phyloP scores from a whole-genome alignment of 2,113 vertebrate species.

The Uria aalge region DNA sequence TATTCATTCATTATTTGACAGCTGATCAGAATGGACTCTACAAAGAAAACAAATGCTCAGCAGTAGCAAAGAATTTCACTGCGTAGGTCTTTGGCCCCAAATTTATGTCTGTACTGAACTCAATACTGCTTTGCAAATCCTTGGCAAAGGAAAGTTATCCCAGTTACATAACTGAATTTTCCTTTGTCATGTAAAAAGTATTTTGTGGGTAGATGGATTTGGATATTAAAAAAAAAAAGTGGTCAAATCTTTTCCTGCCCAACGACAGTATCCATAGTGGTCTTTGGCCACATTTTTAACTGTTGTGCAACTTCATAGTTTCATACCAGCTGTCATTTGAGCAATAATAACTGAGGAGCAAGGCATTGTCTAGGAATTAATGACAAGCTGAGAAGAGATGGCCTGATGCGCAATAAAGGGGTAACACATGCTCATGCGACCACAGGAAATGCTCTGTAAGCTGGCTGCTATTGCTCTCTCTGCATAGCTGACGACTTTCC shows the following conservation, averaged over 20 bases:
- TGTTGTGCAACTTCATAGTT: slow-evolving; percentile 23
- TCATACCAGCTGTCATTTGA: slow-evolving; percentile 53
- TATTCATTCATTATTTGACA: slow-evolving; percentile 14
- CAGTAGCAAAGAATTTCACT: slow-evolving; percentile 23
- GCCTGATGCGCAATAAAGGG: slow-evolving; percentile 24
- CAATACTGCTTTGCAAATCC: slow-evolving; percentile 12
- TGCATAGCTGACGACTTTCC: background rate
- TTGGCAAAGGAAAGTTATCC: slow-evolving; percentile 18
- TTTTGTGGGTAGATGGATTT: slow-evolving; percentile 52
- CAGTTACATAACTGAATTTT: slow-evolving; percentile 52
- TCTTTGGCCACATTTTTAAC: background rate
- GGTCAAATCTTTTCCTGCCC: background rate
- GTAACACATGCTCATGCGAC: background rate
- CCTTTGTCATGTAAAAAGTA: slow-evolving; percentile 56
- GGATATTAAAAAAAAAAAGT: background rate
- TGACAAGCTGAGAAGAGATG: slow-evolving; percentile 47
- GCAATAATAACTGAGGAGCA: slow-evolving; percentile 30
- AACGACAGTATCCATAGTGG: background rate
- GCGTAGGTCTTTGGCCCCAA: slow-evolving; percentile 16
- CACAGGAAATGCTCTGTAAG: background rate
- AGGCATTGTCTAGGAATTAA: slow-evolving; percentile 56
- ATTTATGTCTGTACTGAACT: slow-evolving; percentile 12
- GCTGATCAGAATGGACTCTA: background rate
- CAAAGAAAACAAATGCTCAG: slow-evolving; percentile 18
- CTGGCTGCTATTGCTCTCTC: background rate